Percentiles rank a stretch among this genome's conserved stretches.
Evolutionary conservation across 2,797 vertebrate species (phyloP).

Genomic region (Propithecus perrieri): DNA sequence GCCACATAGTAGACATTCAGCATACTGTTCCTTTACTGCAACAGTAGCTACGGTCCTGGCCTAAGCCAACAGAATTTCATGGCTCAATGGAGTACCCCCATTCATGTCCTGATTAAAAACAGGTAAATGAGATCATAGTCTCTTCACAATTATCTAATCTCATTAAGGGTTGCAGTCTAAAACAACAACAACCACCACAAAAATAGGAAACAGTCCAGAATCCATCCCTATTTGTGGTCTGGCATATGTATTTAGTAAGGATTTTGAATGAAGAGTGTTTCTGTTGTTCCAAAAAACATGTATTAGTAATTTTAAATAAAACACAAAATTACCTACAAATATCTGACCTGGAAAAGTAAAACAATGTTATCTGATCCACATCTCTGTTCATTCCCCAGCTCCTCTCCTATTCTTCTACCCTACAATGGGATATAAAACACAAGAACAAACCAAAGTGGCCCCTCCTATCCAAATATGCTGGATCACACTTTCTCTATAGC

Average conservation of each 20-base stretch:
- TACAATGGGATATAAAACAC: not conserved
- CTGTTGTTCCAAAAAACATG: not conserved
- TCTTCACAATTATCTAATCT: not conserved
- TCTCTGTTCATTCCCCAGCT: not conserved
- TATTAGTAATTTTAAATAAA: not conserved
- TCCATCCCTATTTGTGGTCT: not conserved
- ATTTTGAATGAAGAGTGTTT: not conserved
- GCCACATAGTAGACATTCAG: not conserved
- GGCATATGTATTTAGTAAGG: not conserved
- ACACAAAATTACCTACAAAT: not conserved
- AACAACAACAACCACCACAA: not conserved
- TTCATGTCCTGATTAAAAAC: not conserved
- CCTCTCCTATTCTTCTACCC: not conserved
- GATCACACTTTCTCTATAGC: not conserved
- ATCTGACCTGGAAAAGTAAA: not conserved
- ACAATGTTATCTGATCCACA: fast-evolving
- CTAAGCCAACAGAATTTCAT: not conserved
- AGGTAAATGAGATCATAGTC: not conserved
- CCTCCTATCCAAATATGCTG: fast-evolving
- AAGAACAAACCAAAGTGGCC: not conserved
- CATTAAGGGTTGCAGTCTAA: not conserved
- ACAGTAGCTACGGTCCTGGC: not conserved
- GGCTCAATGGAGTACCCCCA: not conserved
- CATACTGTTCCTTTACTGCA: not conserved
- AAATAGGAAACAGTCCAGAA: not conserved